Percentiles rank a stretch among this genome's conserved stretches.
Conservation (phyloP, 2,797 vertebrate genomes). For the Neomorphus geoffroyi region DNA sequence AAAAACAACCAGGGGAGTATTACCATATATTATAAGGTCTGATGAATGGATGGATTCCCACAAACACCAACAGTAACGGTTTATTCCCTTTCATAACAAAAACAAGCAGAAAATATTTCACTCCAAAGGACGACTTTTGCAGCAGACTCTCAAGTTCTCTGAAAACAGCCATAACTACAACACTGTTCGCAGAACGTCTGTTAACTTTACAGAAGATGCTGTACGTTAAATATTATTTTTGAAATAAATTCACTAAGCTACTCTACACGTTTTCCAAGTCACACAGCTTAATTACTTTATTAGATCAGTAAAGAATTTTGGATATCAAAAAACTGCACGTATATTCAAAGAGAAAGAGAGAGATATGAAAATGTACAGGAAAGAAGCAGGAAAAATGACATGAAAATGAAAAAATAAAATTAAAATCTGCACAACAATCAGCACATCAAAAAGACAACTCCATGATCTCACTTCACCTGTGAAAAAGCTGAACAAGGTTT, state of each 20-base stretch:
- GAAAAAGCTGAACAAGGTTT: background rate
- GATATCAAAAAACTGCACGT: background rate
- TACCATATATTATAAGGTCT: background rate
- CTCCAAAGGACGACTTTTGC: background rate
- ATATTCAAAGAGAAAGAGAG: background rate
- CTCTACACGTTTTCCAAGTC: background rate
- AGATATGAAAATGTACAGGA: background rate
- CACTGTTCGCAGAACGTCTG: background rate
- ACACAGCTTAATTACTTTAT: background rate
- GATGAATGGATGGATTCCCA: background rate
- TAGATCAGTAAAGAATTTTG: background rate
- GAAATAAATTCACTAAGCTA: background rate
- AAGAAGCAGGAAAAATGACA: background rate
- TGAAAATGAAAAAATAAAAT: background rate
- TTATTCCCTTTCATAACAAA: background rate
- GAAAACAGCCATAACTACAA: background rate
- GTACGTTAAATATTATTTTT: background rate
- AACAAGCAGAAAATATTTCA: constrained; percentile 12
- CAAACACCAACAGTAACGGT: background rate
- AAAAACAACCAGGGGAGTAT: background rate
- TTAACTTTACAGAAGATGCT: background rate
- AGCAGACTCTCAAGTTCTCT: background rate
- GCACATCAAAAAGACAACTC: background rate
- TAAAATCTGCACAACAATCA: background rate
- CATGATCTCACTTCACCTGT: background rate